Conservation (phyloP, 2,113 vertebrate genomes). For the Caranx melampygus region DNA sequence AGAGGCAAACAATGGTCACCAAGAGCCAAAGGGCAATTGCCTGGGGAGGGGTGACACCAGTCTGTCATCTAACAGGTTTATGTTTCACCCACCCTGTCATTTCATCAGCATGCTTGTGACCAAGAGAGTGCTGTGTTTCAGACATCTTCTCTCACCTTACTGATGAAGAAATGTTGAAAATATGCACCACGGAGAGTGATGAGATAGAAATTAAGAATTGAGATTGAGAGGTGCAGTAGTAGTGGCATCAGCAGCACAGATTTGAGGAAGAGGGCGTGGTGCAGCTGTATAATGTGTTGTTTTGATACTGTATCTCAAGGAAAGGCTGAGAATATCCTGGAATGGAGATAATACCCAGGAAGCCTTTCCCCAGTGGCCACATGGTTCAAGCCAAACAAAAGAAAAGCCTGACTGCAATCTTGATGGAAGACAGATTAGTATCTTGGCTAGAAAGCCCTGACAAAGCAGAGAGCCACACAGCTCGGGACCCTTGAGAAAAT, state of each 20-base stretch:
- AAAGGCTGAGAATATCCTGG: constrained; percentile 79
- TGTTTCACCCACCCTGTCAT: constrained; percentile 50
- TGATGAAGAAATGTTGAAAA: constrained; percentile 11
- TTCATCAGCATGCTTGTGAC: constrained; percentile 39
- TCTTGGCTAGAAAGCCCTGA: constrained; percentile 74
- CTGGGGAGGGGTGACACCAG: constrained; percentile 69
- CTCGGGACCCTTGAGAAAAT: constrained; percentile 62
- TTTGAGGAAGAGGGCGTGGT: constrained; percentile 64
- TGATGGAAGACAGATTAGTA: constrained; percentile 79
- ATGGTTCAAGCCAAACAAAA: constrained; percentile 74
- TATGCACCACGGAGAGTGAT: constrained; percentile 8
- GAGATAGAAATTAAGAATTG: constrained; percentile 62
- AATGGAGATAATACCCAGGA: constrained; percentile 80
- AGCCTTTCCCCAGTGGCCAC: constrained; percentile 68
- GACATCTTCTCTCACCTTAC: not conserved
- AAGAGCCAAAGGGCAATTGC: constrained; percentile 73
- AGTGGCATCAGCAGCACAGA: constrained; percentile 47
- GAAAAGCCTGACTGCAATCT: constrained; percentile 72
- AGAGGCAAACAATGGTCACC: constrained; percentile 79
- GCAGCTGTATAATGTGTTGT: constrained; percentile 69
- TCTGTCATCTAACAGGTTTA: constrained; percentile 71
- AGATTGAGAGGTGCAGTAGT: constrained; percentile 47
- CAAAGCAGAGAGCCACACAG: constrained; percentile 65
- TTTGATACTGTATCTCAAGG: constrained; percentile 80
- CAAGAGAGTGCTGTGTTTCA: constrained; percentile 19